phyloP scores from a whole-genome alignment of 2,113 vertebrate genomes.

The Sclerurus mexicanus region DNA sequence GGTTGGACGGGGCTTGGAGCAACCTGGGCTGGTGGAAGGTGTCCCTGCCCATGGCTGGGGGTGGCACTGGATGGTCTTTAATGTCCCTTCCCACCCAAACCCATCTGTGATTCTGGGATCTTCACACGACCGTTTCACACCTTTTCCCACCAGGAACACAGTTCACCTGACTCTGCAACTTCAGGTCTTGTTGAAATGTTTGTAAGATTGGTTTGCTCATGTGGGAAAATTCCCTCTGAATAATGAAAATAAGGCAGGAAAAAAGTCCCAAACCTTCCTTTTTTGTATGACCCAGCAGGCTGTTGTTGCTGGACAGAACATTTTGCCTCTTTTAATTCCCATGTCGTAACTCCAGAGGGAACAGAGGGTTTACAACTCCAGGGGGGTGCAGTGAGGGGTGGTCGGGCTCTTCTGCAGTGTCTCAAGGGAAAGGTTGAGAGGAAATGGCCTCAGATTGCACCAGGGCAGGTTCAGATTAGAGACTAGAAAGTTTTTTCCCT shows the following conservation, averaged over 20 bases:
- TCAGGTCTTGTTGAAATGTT: not conserved
- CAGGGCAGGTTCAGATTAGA: not conserved
- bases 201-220: not conserved
- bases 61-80: fast-evolving
- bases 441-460: not conserved
- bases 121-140: not conserved
- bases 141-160: not conserved
- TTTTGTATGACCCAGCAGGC: not conserved
- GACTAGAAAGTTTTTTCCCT: not conserved
- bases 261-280: not conserved
- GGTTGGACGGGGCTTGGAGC: not conserved
- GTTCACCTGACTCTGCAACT: not conserved
- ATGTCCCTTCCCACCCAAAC: not conserved
- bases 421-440: not conserved
- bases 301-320: not conserved
- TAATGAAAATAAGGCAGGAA: not conserved
- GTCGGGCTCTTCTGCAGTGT: not conserved
- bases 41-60: not conserved
- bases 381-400: not conserved
- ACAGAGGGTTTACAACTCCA: not conserved
- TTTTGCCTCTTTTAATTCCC: not conserved
- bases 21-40: not conserved
- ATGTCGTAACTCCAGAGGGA: not conserved
- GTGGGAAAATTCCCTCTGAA: not conserved
- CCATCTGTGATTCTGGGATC: not conserved